Percentiles rank a stretch among this genome's conserved stretches.
Evolutionary conservation across 1,140 invertebrate species (phyloP).

Genomic region (Sesamia nonagrioides): DNA sequence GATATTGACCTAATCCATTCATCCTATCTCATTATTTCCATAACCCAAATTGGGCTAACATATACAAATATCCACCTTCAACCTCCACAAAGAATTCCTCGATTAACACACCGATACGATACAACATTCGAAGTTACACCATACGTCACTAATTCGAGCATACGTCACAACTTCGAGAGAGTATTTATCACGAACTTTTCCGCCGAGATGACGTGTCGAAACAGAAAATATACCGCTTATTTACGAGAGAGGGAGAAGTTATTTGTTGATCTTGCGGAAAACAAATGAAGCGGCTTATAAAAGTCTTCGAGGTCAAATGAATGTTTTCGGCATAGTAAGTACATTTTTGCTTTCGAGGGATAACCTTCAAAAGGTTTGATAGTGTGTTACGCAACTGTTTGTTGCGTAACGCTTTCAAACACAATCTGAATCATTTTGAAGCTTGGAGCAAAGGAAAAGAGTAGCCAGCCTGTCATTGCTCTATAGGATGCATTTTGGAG

Average conservation of each 20-base stretch:
- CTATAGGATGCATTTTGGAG: too few species aligned
- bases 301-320: background rate
- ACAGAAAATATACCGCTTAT: slow-evolving; percentile 25
- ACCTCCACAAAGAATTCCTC: background rate
- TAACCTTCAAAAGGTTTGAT: too few species aligned
- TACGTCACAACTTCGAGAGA: slow-evolving; percentile 15
- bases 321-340: background rate
- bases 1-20: too few species aligned
- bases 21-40: background rate
- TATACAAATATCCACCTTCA: background rate
- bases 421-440: too few species aligned
- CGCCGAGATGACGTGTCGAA: slow-evolving; percentile 20
- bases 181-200: slow-evolving; percentile 20
- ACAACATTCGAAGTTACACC: background rate
- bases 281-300: background rate
- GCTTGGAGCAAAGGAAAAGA: too few species aligned
- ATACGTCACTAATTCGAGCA: background rate
- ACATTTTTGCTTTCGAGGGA: too few species aligned
- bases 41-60: background rate
- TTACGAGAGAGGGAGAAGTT: slow-evolving; percentile 8
- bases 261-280: slow-evolving; percentile 4
- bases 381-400: too few species aligned
- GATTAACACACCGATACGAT: background rate
- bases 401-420: too few species aligned
- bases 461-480: too few species aligned